Evolutionary conservation across 2,797 vertebrate genomes (phyloP), one percentile per base, ranked within the genome.

Genomic region (Neomorphus geoffroyi): DNA sequence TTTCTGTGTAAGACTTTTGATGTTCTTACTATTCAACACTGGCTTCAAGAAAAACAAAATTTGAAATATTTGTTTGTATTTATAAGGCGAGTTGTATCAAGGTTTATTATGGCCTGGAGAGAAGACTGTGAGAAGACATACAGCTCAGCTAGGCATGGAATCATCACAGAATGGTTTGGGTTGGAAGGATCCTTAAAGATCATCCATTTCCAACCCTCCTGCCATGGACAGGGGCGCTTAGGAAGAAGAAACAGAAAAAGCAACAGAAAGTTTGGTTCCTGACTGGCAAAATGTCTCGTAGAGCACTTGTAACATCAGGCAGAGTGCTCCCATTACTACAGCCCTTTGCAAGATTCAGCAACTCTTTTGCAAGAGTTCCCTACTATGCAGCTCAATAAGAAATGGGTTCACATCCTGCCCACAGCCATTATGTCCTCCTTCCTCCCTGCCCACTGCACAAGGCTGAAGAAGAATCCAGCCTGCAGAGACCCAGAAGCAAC

Each of bases 161-260:
- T 41, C 39, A 41, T 41, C 39, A 41, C 14, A 14, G 39, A 41
- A 41, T 41, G 39, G 39, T 41, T 41, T 41, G 14, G 39, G 39
- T 41, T 41, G 39, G 39, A 41, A 41, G 14, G 39, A 14, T 10
- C 39, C 39, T 41, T 41, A 41, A 10, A 41, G 39, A 41, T 41
- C 39, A 41, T 41, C 39, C 39, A 41, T 10, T 41, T 41, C 39
- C 14, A 41, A 41, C 10, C 39, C 39, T 14, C 39, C 39, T 41
- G 39, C 14, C 39, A 41, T 41, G 39, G 39, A 14, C 39, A 41
- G 14, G 39, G 39, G 41, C 39, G 14, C 39, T 39, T 41, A 41
- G 41, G 57, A 84, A 92, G 46, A 56, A 81, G 39, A 83, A 86
- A 81, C 33, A 75, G 62, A 64, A 79, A 27, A 85, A 80, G 45